Percentiles rank a stretch among this genome's conserved stretches.
Evolutionary conservation across 2,888 invertebrate species (phyloP).

Genomic region (Autographa pulchrina): DNA sequence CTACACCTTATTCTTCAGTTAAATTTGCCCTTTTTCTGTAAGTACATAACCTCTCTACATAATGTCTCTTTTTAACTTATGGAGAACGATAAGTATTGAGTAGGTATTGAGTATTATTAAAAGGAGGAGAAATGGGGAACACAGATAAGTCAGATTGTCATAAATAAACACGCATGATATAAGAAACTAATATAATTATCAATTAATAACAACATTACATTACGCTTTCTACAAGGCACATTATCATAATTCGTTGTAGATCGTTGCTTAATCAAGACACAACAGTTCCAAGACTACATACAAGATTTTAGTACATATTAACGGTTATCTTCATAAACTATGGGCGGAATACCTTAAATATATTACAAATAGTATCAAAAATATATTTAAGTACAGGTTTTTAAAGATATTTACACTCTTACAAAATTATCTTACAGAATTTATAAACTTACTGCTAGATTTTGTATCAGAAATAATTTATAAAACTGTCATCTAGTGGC

Average conservation of each 20-base stretch:
- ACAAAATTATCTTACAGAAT: slow-evolving; percentile 39
- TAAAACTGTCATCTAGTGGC: slow-evolving; percentile 63
- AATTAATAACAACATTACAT: slow-evolving; percentile 57
- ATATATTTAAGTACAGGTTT: slow-evolving; percentile 43
- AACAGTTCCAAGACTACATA: slow-evolving; percentile 1
- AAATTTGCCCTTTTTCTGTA: no score
- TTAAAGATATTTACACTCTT: slow-evolving; percentile 54
- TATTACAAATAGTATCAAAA: slow-evolving; percentile 48
- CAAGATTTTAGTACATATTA: slow-evolving; percentile 14
- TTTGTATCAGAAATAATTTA: slow-evolving; percentile 54
- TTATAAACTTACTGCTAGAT: slow-evolving; percentile 21
- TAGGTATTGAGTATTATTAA: no score
- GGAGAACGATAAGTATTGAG: no score
- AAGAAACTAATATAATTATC: slow-evolving; percentile 56
- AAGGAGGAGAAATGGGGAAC: neutral
- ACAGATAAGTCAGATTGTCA: neutral
- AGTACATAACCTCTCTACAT: no score
- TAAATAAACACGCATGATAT: slow-evolving; percentile 22
- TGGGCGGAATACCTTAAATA: slow-evolving; percentile 44
- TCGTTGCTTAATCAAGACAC: slow-evolving; percentile 49
- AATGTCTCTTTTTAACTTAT: no score
- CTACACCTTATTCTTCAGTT: no score
- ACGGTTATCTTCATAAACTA: slow-evolving; percentile 22
- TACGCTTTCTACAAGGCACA: slow-evolving; percentile 66
- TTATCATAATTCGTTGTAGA: slow-evolving; percentile 56